Evolutionary conservation across 2,797 vertebrate species (phyloP), one percentile per base, ranked within the genome.

Genomic region (Protosalanx chinensis): DNA sequence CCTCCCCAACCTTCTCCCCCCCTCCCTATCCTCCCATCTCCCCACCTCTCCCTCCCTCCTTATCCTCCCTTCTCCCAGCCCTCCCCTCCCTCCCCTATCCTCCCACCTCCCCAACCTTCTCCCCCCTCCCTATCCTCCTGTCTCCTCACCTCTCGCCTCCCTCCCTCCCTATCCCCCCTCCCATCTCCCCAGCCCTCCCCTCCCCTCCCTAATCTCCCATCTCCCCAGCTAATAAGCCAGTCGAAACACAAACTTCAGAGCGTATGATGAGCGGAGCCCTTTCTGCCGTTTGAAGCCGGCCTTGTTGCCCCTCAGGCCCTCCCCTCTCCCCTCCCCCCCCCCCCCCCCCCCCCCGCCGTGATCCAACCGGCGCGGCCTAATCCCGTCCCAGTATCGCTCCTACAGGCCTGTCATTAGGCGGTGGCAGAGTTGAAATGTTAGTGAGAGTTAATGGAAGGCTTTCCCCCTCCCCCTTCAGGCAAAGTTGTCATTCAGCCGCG

Each of bases 401-500:
- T 53, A 6, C 51, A 18, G n/a, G 51, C 51, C 51, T 53, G 16
- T 53, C 51, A n/a, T 53, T 53, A 15, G 51, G 51, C 18, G 51
- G 51, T n/a, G 18, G 51, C 51, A 18, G 51, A 18, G 51, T 6
- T 16, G n/a, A 53, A 16, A n/a, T 53, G 15, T 53, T 16, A 53
- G 6, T n/a, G 51, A 6, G 16, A 13, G 37, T 41, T 41, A 41
- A 41, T 41, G 37, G 37, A 41, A 41, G 37, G 37, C 37, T 41
- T 12, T n/a, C n/a, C 16, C 5, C 5, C 18, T 7, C 8, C 18
- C 51, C 8, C 51, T 16, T 3, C 51, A 53, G 15, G 51, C 51
- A n/a, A n/a, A n/a, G 64, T 79, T 66, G 75, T 76, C 82, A 79
- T 84, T 82, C 77, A 15, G 13, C 29, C 67, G 60, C 15, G 61